Evolutionary conservation across 2,113 vertebrate genomes (phyloP), one percentile per base, ranked within the genome.

Genomic region (Platycercus adscitus): DNA sequence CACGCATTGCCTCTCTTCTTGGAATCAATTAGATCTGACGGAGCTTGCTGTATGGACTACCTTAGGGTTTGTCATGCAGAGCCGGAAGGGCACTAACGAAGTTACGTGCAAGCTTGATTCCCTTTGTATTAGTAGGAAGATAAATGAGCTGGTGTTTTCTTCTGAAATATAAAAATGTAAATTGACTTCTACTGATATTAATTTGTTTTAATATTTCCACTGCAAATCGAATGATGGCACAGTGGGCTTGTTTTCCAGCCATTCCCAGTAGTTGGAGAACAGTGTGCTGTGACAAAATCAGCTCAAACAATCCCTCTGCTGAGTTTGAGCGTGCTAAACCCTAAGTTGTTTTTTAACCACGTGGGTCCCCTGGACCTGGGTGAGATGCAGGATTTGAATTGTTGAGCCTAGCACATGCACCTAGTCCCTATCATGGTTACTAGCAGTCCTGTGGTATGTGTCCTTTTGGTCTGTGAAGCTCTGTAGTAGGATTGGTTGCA

Each of bases 151-250:
- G 3, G 18, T 6, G 1, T 72, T 55, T 50, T n/a, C 44, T 63
- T 87, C 43, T 61, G 28, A 52, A 83, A 64, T 31, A 26, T 2
- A 39, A 58, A 91, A 88, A 61, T 28, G 31, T 28, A 33, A 88
- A 53, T 72, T 44, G 64, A 4, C 11, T 78, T 37, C 26, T 53
- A 3, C 49, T 28, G 60, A 6, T 84, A 15, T 3, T 33, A 31
- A 56, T 70, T 91, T 26, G 29, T 49, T 58, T 53, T 23, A 28
- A 4, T 72, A 7, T 61, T 85, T 72, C 29, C 10, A 7, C 24
- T 63, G 43, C 35, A 66, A 66, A 10, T 2, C 2, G 53, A 53
- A 2, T 1, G 7, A 0, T 47, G 4, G 46, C 9, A 16, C 18
- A 8, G 39, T 50, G 46, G 81, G 39, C 7, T 0, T 53, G 17